Evolutionary conservation across 35 echinoderm and acorn worm genomes (phyloP), one percentile per base, ranked within the genome.

Genomic region (Nesometra sesokonis): DNA sequence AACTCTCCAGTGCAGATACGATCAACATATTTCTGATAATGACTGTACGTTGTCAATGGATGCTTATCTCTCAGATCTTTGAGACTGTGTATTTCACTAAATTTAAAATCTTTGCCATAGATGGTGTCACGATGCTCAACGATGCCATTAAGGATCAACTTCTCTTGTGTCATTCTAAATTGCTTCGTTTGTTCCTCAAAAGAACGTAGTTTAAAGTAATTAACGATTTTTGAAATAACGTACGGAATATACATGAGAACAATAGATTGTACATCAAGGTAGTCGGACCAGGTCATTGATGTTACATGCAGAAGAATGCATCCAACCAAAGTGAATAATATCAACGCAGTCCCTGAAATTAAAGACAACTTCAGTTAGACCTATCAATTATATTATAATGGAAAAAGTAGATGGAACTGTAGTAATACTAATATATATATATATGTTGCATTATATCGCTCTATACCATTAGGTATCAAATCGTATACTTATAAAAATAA

Each of bases 21-120:
- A n/a, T 91, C 79, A 21, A 94, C 57, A 36, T 88, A 94, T 29
- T 80, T 32, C 35, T 85, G 31, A 47, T 91, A 94, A 32, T 88
- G 86, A 32, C 85, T 82, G 36, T 94, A 94, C 40, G 37, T 86
- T 3, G 89, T 88, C 76, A 94, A 76, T 0, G 93, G 93, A 35
- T 94, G 89, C 13, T 36, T 32, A 15, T 23, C 37, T 34, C 79
- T 38, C 21, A 94, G 79, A 11, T 91, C 89, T 11, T 86, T 32
- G 47, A 91, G 78, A 35, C 30, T 85, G 13, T 40, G 85, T 11
- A 94, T 84, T 8, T 90, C 38, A 76, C 37, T 35, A 30, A 94
- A 52, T n/a, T 81, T 47, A 83, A 88, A 89, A 13, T 81, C 36
- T 78, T 76, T 52, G 3, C 88, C 89, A 37, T 94, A 94, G 31